Conservation (phyloP, 2,888 invertebrate genomes). For the Torymus auratus region DNA sequence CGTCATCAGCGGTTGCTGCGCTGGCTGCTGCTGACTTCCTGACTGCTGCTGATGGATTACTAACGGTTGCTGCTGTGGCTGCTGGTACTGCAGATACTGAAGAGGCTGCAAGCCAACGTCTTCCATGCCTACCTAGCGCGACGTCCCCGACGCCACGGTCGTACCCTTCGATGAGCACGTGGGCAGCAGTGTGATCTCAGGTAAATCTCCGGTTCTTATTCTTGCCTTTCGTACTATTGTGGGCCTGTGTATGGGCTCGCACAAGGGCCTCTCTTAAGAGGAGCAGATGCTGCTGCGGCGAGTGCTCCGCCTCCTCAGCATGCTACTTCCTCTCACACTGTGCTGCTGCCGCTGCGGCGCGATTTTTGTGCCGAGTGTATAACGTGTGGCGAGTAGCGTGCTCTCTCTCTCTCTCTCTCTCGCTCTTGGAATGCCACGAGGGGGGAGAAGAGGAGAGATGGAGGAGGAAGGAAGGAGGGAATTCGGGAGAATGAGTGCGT, state of each 20-base stretch:
- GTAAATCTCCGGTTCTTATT: too few relatives aligned
- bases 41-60: too few relatives aligned
- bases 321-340: conserved; percentile 9
- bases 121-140: conserved; percentile 53
- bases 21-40: neutral
- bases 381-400: too few relatives aligned
- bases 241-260: too few relatives aligned
- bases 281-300: neutral
- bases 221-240: too few relatives aligned
- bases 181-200: too few relatives aligned
- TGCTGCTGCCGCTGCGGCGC: neutral
- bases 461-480: neutral
- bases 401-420: too few relatives aligned
- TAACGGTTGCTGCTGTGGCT: conserved; percentile 18
- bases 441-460: neutral
- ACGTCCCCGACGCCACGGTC: too few relatives aligned
- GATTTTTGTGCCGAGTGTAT: neutral
- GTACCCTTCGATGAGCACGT: too few relatives aligned
- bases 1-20: conserved; percentile 76
- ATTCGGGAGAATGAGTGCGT: conserved; percentile 40
- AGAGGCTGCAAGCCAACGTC: conserved; percentile 45
- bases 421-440: neutral
- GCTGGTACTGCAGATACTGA: conserved; percentile 26
- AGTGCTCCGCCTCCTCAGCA: conserved; percentile 16
- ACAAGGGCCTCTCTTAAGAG: too few relatives aligned